Evolutionary conservation across 2,113 vertebrate species (phyloP).

Genomic region (Colius striatus): DNA sequence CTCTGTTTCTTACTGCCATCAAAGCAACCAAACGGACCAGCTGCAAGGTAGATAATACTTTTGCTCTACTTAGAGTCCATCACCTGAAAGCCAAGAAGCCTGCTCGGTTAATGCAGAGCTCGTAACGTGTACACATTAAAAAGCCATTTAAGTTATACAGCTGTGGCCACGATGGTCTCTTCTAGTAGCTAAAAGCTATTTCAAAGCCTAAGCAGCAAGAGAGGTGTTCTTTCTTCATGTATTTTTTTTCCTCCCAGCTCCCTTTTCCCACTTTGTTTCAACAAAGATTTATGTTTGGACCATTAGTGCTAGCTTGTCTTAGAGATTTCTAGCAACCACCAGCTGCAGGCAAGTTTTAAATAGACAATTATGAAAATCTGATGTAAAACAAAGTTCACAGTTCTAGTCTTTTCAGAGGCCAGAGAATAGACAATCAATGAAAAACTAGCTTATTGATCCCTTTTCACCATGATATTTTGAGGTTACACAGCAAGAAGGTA

Average conservation of each 20-base stretch:
- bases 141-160: neutral
- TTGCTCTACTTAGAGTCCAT: neutral
- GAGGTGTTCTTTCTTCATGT: neutral
- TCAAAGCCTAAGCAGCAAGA: neutral
- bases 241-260: neutral
- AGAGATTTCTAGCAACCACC: constrained; percentile 73
- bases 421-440: constrained; percentile 72
- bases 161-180: neutral
- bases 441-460: constrained; percentile 72
- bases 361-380: constrained; percentile 75
- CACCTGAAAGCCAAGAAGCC: neutral
- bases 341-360: constrained; percentile 57
- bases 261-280: neutral
- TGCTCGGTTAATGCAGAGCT: neutral
- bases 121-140: neutral
- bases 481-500: constrained; percentile 57
- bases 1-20: neutral
- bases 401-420: constrained; percentile 63
- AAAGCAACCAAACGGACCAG: neutral
- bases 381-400: constrained; percentile 72
- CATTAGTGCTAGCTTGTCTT: constrained; percentile 21
- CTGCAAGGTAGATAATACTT: neutral
- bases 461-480: constrained; percentile 57
- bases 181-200: neutral
- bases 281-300: constrained; percentile 30